Evolutionary conservation across 1,140 invertebrate species (phyloP).

Genomic region (Octopus bimaculoides): DNA sequence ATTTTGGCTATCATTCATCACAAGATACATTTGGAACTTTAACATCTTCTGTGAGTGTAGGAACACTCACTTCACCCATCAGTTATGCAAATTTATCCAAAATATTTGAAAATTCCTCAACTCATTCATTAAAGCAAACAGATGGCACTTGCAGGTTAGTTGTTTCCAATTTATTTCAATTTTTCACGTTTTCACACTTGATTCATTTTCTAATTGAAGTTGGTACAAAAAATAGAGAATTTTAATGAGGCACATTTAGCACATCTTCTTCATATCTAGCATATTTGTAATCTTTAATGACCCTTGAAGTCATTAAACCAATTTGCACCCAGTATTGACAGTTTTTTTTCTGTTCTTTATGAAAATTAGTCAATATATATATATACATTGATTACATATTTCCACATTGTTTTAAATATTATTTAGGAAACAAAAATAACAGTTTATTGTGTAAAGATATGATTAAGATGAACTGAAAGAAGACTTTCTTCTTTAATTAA

Average conservation of each 20-base stretch:
- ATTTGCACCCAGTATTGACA: too few species aligned
- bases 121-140: not conserved
- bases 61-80: not conserved
- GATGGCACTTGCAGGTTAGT: not conserved
- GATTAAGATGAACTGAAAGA: too few species aligned
- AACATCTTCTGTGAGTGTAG: not conserved
- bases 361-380: too few species aligned
- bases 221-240: not conserved
- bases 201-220: conserved; percentile 9
- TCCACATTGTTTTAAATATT: too few species aligned
- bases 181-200: not conserved
- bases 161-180: not conserved
- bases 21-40: not conserved
- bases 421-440: too few species aligned
- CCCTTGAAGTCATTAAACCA: too few species aligned
- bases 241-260: not conserved
- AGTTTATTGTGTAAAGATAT: too few species aligned
- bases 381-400: too few species aligned
- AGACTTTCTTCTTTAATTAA: too few species aligned
- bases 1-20: not conserved
- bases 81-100: not conserved
- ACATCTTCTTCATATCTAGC: not conserved
- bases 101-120: not conserved
- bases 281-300: too few species aligned
- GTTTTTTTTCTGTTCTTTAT: too few species aligned